Base-by-base conservation (phyloP, 2,888 invertebrate species). In the Drosophila subquinaria region DNA sequence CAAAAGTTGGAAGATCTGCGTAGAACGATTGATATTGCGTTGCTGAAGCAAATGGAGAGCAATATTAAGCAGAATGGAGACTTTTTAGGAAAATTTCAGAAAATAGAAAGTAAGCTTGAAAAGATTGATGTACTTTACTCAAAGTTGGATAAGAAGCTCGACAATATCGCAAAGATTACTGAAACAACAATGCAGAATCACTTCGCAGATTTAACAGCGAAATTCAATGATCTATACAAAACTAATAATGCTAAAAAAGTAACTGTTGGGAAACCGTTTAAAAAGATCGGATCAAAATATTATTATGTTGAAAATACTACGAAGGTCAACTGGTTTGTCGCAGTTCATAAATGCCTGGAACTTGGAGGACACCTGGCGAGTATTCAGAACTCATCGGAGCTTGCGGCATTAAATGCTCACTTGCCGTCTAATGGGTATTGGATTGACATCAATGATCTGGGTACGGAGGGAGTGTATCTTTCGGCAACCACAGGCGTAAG, bases 401-500 rank as follows among this genome's bases (percentile, higher is more conserved):
- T 40, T 17, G 9, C 27, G 53, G 45, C 0, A 27, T 52, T 5
- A 35, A 10, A 17, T 0, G 0, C 0, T 15, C 15, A 52, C 0
- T 40, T 63, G 9, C 17, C 15, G 0, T 0, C 23, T 4, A 1
- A 2, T 2, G 11, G 20, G n/a, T 64, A 57, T 35, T 64, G 57
- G 64, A 57, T 64, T 35, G 64, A 57, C n/a, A 10, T 64, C 2
- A 64, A 42, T 13, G 64, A 64, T 27, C 48, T 64, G 8, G 15
- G 27, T 5, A 57, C 9, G 4, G 50, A 64, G 42, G 50, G 42
- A 3, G 11, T 6, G 2, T 64, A 11, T 3, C 13, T 17, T 10
- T 64, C 64, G 4, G 9, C 17, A 6, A 10, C 13, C 0, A 64
- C 57, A 0, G 57, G 64, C 2, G 13, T 11, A 0, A 10, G 2